Base-by-base conservation (phyloP, 2,888 invertebrate species). In the Keiferia lycopersicella region DNA sequence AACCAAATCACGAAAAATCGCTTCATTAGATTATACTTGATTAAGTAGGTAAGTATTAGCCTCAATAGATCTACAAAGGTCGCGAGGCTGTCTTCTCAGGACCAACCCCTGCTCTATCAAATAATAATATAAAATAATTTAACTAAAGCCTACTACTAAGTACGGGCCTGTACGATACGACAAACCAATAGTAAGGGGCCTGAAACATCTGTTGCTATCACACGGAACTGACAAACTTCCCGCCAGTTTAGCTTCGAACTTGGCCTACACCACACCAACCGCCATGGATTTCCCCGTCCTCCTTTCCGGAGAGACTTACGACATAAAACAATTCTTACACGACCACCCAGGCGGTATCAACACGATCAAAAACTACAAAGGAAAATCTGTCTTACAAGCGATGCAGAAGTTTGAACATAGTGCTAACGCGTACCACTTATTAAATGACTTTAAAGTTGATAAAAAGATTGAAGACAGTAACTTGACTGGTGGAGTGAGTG, bases 341-440 rank as follows among this genome's bases (percentile, higher is more conserved):
- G 94, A 95, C 72, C 96, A 96, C 81, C 96, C 96, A 0, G 96
- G 96, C 0, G 96, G 96, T 0, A 80, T 93, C 0, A 94, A 94
- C 72, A 94, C 94, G 0, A 81, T 96, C 0, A 86, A 91, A 69
- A 82, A 82, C n/a, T 94, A 89, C 70, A 84, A 89, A 73, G 92
- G 93, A 4, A 92, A 89, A 73, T 92, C 92, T 62, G 82, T 95
- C 39, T 80, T 88, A 20, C 80, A 87, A 18, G 93, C 92, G 14
- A 93, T 95, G 92, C 72, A 79, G 57, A 84, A 91, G 20, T 92
- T 91, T 41, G 88, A 92, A 11, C 95, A 95, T 77, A 95, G 95
- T 68, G 81, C 81, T 58, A 93, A 94, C 68, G 95, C 95, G 0
- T 93, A 93, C 73, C 94, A 95, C 77, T 87, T 95, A 77, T 84